These are phyloP conservation scores for Pocota personata DNA, from an alignment of 2,888 invertebrate genomes.

Conservation along the genomic window DNA sequence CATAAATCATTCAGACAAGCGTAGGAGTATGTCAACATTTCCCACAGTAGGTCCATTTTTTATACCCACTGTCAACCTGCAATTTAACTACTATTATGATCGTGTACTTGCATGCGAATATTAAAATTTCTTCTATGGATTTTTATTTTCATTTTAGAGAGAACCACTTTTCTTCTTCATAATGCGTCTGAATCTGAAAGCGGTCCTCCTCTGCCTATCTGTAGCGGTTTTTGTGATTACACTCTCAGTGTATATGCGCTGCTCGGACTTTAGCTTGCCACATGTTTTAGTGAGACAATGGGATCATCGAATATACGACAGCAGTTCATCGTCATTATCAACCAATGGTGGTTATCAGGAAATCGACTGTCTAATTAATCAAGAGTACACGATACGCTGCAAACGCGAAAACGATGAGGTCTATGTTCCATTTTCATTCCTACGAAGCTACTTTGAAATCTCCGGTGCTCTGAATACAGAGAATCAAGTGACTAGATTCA, in stretches of 20 bases:
- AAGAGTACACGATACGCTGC: conserved; percentile 91
- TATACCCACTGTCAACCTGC: no score
- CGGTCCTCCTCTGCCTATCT: conserved; percentile 87
- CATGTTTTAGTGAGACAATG: conserved; percentile 79
- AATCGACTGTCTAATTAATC: conserved; percentile 95
- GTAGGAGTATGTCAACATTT: no score
- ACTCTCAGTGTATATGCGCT: conserved; percentile 90
- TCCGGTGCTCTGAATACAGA: conserved; percentile 89
- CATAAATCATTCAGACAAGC: no score
- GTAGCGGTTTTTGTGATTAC: conserved; percentile 87
- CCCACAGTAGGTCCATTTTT: no score
- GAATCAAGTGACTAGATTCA: conserved; percentile 88
- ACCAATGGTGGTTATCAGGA: conserved; percentile 83
- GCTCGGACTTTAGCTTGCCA: conserved; percentile 85
- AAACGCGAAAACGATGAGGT: conserved; percentile 93
- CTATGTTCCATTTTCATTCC: conserved; percentile 95
- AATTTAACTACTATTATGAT: no score
- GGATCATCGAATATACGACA: conserved; percentile 77
- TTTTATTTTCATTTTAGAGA: conserved; percentile 76
- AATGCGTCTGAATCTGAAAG: conserved; percentile 91
- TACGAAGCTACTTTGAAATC: conserved; percentile 97
- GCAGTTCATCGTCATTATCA: conserved; percentile 62
- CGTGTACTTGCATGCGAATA: no score
- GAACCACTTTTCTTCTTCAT: conserved; percentile 85
- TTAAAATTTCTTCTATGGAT: not conserved